Base-by-base conservation (phyloP, 2,797 vertebrate species). In the Megalops cyprinoides region DNA sequence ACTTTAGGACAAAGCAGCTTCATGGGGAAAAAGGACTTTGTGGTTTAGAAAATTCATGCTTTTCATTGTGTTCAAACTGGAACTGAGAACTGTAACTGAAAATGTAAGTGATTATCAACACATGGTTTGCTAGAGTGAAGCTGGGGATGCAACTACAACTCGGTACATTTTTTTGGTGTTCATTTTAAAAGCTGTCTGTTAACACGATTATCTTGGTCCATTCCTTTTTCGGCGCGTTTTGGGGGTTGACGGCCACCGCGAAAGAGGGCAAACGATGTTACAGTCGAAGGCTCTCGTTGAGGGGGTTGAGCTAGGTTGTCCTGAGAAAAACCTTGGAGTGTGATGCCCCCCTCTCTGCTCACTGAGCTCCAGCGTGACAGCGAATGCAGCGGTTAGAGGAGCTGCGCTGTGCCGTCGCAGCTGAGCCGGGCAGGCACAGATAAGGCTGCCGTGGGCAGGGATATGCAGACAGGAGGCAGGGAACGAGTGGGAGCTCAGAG, bases 381-480 rank as follows among this genome's bases (percentile, higher is more conserved):
- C 15, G 53, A 25, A n/a, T n/a, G 23, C 14, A 39, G 37, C 31
- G 39, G n/a, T 10, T 15, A 14, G 37, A 55, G 39, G 55, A 37
- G 55, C 12, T 53, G n/a, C 53, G 4, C 20, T 58, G 56, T 31
- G n/a, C 76, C 46, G n/a, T 25, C 37, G 31, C 9, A 46, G 55
- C 76, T 44, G 42, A 62, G n/a, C 55, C 60, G 76, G 25, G 56
- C 55, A 77, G 58, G 44, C 77, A 69, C 25, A 80, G 58, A 81
- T 82, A 79, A 86, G 76, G 67, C 51, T n/a, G 53, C 48, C 44
- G 74, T 62, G 46, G 51, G 55, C 42, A 25, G 18, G 34, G 46
- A 80, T 80, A 87, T 82, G 80, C 81, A 87, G 86, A 90, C 76
- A 28, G 14, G 56, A 12, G 74, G n/a, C 78, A n/a, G 60, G 46